These are phyloP conservation scores for Drosophila serrata DNA, from an alignment of 1,140 invertebrate species.

Conservation along the genomic window DNA sequence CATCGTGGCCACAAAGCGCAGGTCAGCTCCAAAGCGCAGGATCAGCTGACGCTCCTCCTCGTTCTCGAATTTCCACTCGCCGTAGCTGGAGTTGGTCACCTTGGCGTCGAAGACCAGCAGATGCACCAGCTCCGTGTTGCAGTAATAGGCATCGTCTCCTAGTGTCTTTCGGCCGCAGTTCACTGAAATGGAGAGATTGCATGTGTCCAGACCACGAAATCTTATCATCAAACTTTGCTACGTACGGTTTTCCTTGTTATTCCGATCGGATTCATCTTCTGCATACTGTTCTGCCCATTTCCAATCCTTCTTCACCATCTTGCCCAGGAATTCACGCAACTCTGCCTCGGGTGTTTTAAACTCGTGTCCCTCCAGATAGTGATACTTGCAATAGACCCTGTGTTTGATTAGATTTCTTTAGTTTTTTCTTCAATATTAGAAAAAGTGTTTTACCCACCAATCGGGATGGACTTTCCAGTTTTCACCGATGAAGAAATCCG, in stretches of 20 bases:
- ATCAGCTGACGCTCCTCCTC: conserved; percentile 87
- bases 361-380: conserved; percentile 91
- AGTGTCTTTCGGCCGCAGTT: conserved; percentile 89
- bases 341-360: conserved; percentile 91
- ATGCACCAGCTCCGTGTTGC: conserved; percentile 94
- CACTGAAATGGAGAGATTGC: conserved; percentile 55
- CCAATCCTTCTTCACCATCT: conserved; percentile 87
- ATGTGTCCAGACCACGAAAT: background rate
- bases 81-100: conserved; percentile 90
- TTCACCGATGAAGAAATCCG: conserved; percentile 88
- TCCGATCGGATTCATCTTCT: conserved; percentile 67
- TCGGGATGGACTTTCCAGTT: conserved; percentile 95
- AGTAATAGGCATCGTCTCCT: conserved; percentile 91
- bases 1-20: conserved; percentile 94
- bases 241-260: conserved; percentile 70
- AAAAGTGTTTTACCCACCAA: conserved; percentile 87
- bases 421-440: conserved; percentile 52
- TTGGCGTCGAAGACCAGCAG: conserved; percentile 95
- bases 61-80: conserved; percentile 87
- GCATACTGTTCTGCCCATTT: conserved; percentile 88
- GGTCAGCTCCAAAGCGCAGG: conserved; percentile 88
- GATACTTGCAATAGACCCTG: conserved; percentile 94
- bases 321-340: conserved; percentile 90
- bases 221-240: background rate
- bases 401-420: background rate